Evolutionary conservation across 2,888 invertebrate genomes (phyloP), one percentile per base, ranked within the genome.

Genomic region (Diadegma fenestrale): DNA sequence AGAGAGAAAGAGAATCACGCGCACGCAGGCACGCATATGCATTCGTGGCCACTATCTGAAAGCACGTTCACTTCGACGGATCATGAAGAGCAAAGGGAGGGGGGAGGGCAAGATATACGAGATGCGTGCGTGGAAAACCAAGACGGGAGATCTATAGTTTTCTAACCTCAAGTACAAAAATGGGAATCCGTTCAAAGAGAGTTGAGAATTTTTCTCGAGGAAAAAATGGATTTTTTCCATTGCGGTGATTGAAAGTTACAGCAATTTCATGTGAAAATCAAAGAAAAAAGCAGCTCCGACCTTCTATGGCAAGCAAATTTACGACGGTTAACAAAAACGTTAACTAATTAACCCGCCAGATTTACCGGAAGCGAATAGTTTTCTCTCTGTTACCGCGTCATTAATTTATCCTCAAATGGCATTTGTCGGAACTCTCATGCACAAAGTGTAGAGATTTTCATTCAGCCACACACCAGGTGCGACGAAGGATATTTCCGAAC

Each of bases 61-160:
- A 71, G 79, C 76, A 66, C 69, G 37, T 64, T 33, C 64, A 48
- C 14, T 41, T 30, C 26, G 45, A 33, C 58, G 41, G 73, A 30
- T 14, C 26, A 12, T n/a, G 33, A 33, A 51, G 45, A 63, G n/a
- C n/a, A n/a, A n/a, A n/a, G n/a, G n/a, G 30, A 22, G 14, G 51
- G n/a, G 48, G 43, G 37, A 17, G 43, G 33, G 14, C 45, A n/a
- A 58, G 64, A 80, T 86, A 84, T 66, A 86, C 30, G 80, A 75
- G 86, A 86, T 87, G 85, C 87, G 82, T 88, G 85, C 79, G 82
- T 54, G 84, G 82, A 86, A 87, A 87, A 82, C 77, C 80, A 86
- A 84, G 80, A 80, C 76, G 82, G 78, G 80, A 77, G 82, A 81
- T 82, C 66, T 58, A 78, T 48, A 77, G 64, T 80, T 80, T 80